phyloP scores from a whole-genome alignment of 92 coral and sea anemone genomes.

The Muricea muricata region DNA sequence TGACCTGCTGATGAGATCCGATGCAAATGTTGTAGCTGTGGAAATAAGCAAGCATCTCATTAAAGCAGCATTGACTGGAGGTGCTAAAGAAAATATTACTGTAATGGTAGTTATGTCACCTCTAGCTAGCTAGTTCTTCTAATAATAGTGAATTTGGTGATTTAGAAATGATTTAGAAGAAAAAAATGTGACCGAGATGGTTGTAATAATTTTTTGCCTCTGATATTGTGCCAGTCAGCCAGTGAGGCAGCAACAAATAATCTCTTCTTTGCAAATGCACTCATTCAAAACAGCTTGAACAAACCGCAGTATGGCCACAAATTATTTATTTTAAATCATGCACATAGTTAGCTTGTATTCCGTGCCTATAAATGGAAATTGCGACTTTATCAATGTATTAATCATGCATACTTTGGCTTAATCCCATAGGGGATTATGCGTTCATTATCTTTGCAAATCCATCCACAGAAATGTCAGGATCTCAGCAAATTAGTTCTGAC shows the following conservation, averaged over 20 bases:
- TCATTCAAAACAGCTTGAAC: neutral
- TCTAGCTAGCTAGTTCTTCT: too few species aligned
- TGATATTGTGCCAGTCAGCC: too few species aligned
- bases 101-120: constrained; percentile 76
- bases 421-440: neutral
- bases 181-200: too few species aligned
- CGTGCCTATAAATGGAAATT: neutral
- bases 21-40: constrained; percentile 70
- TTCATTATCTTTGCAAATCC: too few species aligned
- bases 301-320: neutral
- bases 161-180: too few species aligned
- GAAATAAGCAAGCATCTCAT: constrained; percentile 89
- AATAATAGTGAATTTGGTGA: too few species aligned
- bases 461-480: too few species aligned
- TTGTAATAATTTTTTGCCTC: too few species aligned
- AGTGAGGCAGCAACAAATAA: too few species aligned
- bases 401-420: neutral
- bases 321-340: neutral
- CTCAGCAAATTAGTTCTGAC: too few species aligned
- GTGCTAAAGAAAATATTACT: constrained; percentile 86
- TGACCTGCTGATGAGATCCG: constrained; percentile 57
- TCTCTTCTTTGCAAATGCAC: neutral
- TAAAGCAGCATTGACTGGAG: constrained; percentile 85
- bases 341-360: neutral
- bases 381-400: neutral